Evolutionary conservation across 2,113 vertebrate genomes (phyloP).

Genomic region (Zosterops pallidus): DNA sequence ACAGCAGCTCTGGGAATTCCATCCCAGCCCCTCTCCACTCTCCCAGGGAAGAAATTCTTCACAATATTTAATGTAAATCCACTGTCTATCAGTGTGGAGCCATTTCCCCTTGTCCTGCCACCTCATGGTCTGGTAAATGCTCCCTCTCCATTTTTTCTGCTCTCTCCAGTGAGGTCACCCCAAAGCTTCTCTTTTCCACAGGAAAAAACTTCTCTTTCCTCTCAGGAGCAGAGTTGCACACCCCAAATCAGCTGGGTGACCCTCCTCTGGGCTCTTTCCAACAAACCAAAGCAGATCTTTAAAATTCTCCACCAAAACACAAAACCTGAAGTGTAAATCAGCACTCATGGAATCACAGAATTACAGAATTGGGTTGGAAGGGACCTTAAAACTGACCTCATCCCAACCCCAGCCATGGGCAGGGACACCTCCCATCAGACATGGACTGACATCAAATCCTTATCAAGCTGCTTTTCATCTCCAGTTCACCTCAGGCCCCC

Average conservation of each 20-base stretch:
- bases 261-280: fast-evolving
- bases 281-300: neutral
- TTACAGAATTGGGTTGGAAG: neutral
- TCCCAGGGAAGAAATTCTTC: neutral
- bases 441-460: neutral
- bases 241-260: neutral
- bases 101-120: neutral
- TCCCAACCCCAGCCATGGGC: neutral
- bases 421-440: neutral
- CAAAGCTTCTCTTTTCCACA: neutral
- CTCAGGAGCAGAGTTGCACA: neutral
- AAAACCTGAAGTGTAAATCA: neutral
- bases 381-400: no score
- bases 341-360: neutral
- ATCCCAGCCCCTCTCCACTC: neutral
- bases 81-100: neutral
- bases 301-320: neutral
- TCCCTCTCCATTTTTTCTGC: neutral
- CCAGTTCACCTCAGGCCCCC: neutral
- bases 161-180: neutral
- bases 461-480: neutral
- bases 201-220: neutral
- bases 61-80: neutral
- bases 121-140: neutral
- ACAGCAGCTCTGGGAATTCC: neutral